Evolutionary conservation across 2,888 invertebrate genomes (phyloP).

Genomic region (Brenthis daphne): DNA sequence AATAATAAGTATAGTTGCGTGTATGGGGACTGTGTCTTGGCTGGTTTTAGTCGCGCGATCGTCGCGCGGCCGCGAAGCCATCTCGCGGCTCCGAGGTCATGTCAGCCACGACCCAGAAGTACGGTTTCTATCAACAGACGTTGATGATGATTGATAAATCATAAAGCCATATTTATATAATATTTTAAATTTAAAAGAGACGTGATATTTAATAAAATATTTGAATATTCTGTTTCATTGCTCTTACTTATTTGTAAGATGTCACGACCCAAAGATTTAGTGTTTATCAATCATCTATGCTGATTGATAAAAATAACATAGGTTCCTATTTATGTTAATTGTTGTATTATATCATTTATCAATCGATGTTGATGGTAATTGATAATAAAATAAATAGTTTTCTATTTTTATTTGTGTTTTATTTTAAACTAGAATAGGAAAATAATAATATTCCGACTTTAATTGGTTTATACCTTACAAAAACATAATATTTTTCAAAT

Average conservation of each 20-base stretch:
- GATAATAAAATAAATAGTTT: conserved; percentile 11
- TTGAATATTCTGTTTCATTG: background rate
- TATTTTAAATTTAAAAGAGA: background rate
- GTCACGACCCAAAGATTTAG: background rate
- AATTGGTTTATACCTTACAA: no score
- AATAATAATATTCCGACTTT: background rate
- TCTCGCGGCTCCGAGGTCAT: conserved; percentile 56
- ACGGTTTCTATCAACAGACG: conserved; percentile 58
- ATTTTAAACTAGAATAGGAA: background rate
- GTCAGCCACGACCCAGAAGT: conserved; percentile 60
- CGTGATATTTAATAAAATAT: no score
- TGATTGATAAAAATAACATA: background rate
- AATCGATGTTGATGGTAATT: conserved; percentile 7
- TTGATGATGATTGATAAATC: conserved; percentile 51
- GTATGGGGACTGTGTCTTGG: conserved; percentile 43
- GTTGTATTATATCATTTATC: conserved; percentile 7
- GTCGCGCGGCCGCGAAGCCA: conserved; percentile 44
- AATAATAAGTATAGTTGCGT: conserved; percentile 44
- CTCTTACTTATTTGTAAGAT: background rate
- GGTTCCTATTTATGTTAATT: conserved; percentile 14
- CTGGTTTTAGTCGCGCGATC: conserved; percentile 43
- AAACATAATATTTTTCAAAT: no score
- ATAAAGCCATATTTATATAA: background rate
- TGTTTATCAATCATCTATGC: background rate
- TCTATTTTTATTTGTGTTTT: background rate